Conservation (phyloP, 2,888 invertebrate species). For the Zhuqinia jingwanae region DNA sequence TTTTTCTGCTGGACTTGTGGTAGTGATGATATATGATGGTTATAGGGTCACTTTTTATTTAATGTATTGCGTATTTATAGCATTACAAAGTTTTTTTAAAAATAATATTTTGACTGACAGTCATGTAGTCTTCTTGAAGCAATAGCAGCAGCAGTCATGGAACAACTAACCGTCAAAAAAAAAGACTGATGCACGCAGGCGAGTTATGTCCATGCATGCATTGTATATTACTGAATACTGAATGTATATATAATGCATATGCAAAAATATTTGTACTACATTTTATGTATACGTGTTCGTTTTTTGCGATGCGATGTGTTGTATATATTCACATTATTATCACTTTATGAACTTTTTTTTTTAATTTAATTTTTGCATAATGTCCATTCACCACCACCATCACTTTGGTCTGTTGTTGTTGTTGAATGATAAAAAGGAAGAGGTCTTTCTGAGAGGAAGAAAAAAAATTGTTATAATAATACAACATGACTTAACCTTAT, state of each 20-base stretch:
- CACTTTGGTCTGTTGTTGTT: constrained; percentile 25
- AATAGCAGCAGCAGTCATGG: constrained; percentile 27
- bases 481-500: constrained; percentile 13
- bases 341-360: constrained; percentile 38
- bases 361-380: too few species aligned
- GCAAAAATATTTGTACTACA: background rate
- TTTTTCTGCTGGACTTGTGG: background rate
- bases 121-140: background rate
- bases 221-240: too few species aligned
- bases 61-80: constrained; percentile 15
- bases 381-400: constrained; percentile 7
- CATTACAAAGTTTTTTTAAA: too few species aligned
- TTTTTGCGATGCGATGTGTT: background rate
- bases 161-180: constrained; percentile 67
- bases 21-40: constrained; percentile 17
- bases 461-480: constrained; percentile 9
- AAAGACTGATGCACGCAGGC: constrained; percentile 52
- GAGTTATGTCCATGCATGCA: constrained; percentile 10
- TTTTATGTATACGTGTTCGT: constrained; percentile 1
- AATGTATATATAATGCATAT: too few species aligned
- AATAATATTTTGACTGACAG: constrained; percentile 41
- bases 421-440: constrained; percentile 42
- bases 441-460: constrained; percentile 19
- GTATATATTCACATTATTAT: constrained; percentile 42
- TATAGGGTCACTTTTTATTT: constrained; percentile 35